Percentiles rank a stretch among this genome's conserved stretches.
phyloP scores from a whole-genome alignment of 2,113 vertebrate genomes.

The Macroglossus sobrinus region DNA sequence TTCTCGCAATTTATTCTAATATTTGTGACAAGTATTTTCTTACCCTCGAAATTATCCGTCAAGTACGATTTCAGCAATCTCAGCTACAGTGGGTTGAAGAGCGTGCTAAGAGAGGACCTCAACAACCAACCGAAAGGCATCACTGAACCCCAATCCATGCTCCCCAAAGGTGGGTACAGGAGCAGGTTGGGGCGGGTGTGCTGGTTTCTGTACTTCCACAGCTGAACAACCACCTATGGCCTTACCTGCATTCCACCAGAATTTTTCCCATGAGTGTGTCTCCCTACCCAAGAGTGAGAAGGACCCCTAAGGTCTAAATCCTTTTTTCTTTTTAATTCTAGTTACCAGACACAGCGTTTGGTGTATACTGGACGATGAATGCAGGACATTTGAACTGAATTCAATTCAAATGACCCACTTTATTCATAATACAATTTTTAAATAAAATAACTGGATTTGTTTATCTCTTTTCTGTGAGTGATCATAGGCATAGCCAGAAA shows the following conservation, averaged over 20 bases:
- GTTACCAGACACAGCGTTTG: background rate
- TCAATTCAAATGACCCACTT: background rate
- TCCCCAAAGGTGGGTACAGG: rapidly evolving
- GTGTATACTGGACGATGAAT: background rate
- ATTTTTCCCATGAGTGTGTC: background rate
- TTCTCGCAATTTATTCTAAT: background rate
- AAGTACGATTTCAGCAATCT: background rate
- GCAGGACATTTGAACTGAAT: background rate
- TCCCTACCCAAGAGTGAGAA: background rate
- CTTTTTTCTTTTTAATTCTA: background rate
- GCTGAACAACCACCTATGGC: background rate
- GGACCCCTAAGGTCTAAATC: background rate
- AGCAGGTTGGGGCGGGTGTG: rapidly evolving
- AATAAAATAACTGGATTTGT: background rate
- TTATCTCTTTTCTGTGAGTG: background rate
- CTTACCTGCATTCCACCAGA: background rate
- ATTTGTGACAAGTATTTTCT: background rate
- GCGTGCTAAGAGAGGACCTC: rapidly evolving
- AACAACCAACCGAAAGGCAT: background rate
- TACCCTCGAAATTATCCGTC: background rate
- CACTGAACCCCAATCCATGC: rapidly evolving
- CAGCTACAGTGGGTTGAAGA: background rate
- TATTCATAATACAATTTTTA: background rate
- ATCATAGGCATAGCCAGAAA: background rate
- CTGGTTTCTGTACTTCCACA: background rate